phyloP scores from a whole-genome alignment of 2,113 vertebrate genomes.

The Nyctibius bracteatus region DNA sequence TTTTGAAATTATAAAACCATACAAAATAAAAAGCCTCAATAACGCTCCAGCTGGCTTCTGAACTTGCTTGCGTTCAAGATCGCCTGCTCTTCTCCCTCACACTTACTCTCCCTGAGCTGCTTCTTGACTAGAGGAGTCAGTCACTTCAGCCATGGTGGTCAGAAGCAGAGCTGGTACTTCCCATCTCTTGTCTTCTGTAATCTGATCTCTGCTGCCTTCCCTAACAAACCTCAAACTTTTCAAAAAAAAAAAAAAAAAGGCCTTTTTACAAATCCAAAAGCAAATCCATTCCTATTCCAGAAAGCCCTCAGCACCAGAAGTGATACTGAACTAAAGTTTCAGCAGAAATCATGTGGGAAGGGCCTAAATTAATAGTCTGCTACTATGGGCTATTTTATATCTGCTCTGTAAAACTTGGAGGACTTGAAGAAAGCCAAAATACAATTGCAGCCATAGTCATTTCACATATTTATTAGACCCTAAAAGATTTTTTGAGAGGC shows the following conservation, averaged over 20 bases:
- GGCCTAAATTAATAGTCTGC: background rate
- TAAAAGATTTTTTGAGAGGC: background rate
- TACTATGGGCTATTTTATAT: background rate
- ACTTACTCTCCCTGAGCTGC: background rate
- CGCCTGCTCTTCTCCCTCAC: background rate
- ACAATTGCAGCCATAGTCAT: background rate
- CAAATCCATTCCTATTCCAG: background rate
- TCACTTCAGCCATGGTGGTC: background rate
- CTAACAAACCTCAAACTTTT: background rate
- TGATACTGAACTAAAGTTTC: background rate
- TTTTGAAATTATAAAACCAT: background rate
- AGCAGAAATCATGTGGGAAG: background rate
- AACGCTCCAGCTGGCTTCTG: background rate
- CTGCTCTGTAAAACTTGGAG: background rate
- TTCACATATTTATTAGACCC: background rate
- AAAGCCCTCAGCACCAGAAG: background rate
- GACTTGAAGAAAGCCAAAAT: background rate
- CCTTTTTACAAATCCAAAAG: background rate
- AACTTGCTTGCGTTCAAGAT: rapidly evolving
- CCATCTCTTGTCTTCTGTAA: background rate
- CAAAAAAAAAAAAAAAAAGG: background rate
- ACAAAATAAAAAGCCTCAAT: background rate
- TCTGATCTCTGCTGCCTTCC: background rate
- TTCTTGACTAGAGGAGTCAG: background rate
- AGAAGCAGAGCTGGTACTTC: background rate